Base-by-base conservation (phyloP, 1,140 invertebrate species). In the Leptinotarsa defecta region DNA sequence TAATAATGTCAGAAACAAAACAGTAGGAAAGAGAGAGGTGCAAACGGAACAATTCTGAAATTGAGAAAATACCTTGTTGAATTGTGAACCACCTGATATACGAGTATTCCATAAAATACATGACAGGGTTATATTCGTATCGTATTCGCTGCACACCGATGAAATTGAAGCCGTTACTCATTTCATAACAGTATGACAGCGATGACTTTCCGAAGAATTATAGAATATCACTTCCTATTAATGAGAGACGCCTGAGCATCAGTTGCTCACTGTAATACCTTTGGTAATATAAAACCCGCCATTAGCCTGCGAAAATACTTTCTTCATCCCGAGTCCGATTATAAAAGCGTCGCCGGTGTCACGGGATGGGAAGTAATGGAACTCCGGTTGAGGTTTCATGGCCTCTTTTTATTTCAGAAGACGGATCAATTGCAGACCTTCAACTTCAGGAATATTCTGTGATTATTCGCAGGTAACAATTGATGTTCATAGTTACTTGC, bases 161-260 rank as follows among this genome's bases (percentile, higher is more conserved):
- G 8, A 43, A 43, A 43, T 43, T 43, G 34, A 43, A 43, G 34
- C 34, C 34, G 8, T 43, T 43, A 43, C 34, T 43, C 8, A 43
- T 43, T 43, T 43, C 8, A 43, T 43, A 43, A 11, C 34, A 43
- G 34, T 43, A 43, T 43, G 34, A 43, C 64, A 65, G 4, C 11
- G 22, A 65, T 4, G 64, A 22, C 64, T 65, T 65, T 22, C 20
- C 6, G 20, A 15, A 34, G 27, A 65, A 19, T 65, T 65, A 65
- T 65, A 34, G 64, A 65, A 65, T 65, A 65, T 65, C 64, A 65
- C 19, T 65, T 65, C 20, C 64, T 65, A 65, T 65, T 20, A 65
- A 65, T 65, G 13, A 17, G 20, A 65, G 64, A 65, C 20, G 27
- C 64, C 20, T 65, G 20, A 20, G 64, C 27, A 20, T 34, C 64